Conservation (phyloP, 2,113 vertebrate genomes). For the Bettongia penicillata region DNA sequence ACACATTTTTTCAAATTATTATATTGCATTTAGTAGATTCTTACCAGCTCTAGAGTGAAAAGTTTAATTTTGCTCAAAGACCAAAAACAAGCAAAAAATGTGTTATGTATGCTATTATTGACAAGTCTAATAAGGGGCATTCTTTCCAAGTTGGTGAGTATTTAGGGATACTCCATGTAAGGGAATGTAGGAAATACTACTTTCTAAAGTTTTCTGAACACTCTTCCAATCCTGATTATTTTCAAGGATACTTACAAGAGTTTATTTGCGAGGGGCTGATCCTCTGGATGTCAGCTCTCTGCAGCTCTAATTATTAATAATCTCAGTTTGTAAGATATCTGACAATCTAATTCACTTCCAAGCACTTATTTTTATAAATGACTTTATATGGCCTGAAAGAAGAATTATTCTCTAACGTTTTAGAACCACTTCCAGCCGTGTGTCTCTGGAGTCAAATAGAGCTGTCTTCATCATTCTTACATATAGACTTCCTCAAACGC, state of each 20-base stretch:
- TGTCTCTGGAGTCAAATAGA: slow-evolving; percentile 84
- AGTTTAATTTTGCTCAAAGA: background rate
- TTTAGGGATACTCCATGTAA: slow-evolving; percentile 3
- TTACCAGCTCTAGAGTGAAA: background rate
- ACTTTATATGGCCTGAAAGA: slow-evolving; percentile 73
- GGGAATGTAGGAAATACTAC: slow-evolving; percentile 2
- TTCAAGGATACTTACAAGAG: slow-evolving; percentile 8
- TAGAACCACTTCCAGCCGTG: slow-evolving; percentile 74
- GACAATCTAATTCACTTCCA: slow-evolving; percentile 64
- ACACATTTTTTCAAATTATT: background rate
- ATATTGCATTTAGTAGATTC: background rate
- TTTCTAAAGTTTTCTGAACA: background rate
- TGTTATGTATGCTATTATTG: background rate
- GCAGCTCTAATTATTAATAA: slow-evolving; percentile 55
- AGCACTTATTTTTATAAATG: slow-evolving; percentile 77
- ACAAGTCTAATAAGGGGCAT: background rate
- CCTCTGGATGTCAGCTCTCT: slow-evolving; percentile 10
- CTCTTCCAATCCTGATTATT: slow-evolving; percentile 39
- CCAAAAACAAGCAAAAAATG: background rate
- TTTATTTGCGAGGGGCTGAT: slow-evolving; percentile 37
- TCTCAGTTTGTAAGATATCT: background rate
- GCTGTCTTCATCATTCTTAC: slow-evolving; percentile 86
- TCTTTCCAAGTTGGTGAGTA: background rate
- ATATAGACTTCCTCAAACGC: slow-evolving; percentile 83
- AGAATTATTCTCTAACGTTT: slow-evolving; percentile 72